phyloP scores from a whole-genome alignment of 2,113 vertebrate species.

The Colinus virginianus region DNA sequence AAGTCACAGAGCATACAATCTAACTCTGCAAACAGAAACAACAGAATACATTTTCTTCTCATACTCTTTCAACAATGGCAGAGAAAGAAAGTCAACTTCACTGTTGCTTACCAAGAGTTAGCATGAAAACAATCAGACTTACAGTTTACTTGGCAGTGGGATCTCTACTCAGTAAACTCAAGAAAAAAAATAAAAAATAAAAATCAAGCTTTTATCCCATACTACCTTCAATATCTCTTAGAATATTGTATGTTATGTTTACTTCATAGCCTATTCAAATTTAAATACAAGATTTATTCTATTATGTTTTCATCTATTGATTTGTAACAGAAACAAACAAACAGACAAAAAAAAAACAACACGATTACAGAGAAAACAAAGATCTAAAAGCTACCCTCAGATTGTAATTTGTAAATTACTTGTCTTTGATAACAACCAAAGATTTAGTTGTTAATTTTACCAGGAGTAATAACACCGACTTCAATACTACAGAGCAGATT shows the following conservation, averaged over 20 bases:
- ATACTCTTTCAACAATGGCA: neutral
- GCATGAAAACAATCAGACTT: neutral
- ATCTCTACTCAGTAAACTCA: neutral
- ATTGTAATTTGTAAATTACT: neutral
- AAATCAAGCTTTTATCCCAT: neutral
- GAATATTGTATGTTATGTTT: neutral
- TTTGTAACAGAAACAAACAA: neutral
- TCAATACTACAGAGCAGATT: neutral
- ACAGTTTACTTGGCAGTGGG: neutral
- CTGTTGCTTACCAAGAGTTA: neutral
- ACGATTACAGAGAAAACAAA: neutral
- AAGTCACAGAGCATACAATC: neutral
- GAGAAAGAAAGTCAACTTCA: neutral
- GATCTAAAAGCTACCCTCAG: neutral
- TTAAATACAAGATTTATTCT: neutral
- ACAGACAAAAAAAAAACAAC: neutral
- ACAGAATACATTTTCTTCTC: neutral
- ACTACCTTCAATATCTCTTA: neutral
- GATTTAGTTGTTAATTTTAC: fast-evolving
- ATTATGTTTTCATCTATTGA: neutral
- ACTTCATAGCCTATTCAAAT: neutral
- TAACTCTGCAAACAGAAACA: neutral
- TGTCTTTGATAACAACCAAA: neutral
- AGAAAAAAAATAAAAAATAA: neutral
- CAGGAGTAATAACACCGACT: neutral